Conservation (phyloP, 2,888 invertebrate species). For the Conus canariensis region DNA sequence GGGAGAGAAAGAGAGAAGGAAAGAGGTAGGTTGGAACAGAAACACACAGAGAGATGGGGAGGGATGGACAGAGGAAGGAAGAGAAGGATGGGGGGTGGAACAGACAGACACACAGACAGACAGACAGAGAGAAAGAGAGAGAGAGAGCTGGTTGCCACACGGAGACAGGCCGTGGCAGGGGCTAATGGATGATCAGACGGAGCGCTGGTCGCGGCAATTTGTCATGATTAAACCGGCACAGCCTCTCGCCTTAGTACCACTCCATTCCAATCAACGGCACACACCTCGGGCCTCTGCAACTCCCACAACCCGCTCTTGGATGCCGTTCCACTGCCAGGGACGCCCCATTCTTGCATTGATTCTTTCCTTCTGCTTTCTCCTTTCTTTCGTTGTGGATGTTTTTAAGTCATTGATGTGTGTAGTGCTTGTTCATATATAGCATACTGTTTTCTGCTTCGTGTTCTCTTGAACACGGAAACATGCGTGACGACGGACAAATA, state of each 20-base stretch:
- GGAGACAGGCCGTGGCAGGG: background rate
- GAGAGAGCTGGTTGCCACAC: background rate
- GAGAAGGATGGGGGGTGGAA: background rate
- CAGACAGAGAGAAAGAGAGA: background rate
- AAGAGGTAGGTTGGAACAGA: background rate
- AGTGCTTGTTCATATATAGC: no score
- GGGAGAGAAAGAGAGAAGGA: no score
- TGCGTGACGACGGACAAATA: no score
- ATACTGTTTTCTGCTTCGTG: no score
- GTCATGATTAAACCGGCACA: conserved; percentile 31
- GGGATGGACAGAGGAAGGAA: background rate
- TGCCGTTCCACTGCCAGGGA: background rate
- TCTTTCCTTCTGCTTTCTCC: background rate
- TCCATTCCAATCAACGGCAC: conserved; percentile 20
- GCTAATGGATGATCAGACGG: conserved; percentile 34
- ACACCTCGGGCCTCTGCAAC: background rate
- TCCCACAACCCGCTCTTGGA: background rate
- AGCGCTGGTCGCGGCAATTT: conserved; percentile 29
- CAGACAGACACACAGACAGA: background rate
- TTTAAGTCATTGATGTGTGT: no score
- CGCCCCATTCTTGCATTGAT: no score
- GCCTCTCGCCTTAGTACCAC: background rate
- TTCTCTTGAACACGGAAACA: no score
- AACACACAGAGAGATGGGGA: background rate
- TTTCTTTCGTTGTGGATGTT: background rate